Conservation (phyloP, 2,888 invertebrate genomes). For the Drosophila meridiana region DNA sequence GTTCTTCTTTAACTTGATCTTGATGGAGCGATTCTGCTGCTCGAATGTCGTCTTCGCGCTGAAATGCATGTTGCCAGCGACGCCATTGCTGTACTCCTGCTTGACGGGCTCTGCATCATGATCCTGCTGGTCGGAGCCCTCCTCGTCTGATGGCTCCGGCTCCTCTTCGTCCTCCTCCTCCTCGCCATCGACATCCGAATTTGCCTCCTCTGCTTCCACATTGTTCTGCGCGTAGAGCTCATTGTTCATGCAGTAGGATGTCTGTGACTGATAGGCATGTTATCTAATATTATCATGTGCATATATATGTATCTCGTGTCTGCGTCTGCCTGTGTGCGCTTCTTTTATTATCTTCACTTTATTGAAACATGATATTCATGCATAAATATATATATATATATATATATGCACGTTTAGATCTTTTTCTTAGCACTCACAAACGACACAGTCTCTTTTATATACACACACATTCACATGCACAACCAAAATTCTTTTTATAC, state of each 20-base stretch:
- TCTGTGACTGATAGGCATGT: conserved; percentile 57
- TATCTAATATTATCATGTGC: too few relatives aligned
- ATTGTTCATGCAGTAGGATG: conserved; percentile 64
- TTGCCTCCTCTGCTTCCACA: conserved; percentile 16
- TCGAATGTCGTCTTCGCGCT: conserved; percentile 80
- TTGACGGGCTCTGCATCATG: conserved; percentile 31
- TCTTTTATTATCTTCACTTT: too few relatives aligned
- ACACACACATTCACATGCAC: too few relatives aligned
- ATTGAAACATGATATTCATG: too few relatives aligned
- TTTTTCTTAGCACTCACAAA: too few relatives aligned
- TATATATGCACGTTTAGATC: too few relatives aligned
- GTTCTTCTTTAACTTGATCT: conserved; percentile 84
- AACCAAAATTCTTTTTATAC: too few relatives aligned
- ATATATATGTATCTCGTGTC: too few relatives aligned
- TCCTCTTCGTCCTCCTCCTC: conserved; percentile 33
- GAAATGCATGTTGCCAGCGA: conserved; percentile 72
- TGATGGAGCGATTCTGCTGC: conserved; percentile 84
- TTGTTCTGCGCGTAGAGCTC: conserved; percentile 45
- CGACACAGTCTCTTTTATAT: too few relatives aligned
- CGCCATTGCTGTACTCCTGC: conserved; percentile 50
- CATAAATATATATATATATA: too few relatives aligned
- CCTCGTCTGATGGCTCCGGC: conserved; percentile 39
- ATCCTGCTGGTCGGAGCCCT: conserved; percentile 32
- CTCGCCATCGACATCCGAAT: conserved; percentile 18
- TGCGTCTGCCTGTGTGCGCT: too few relatives aligned